These are phyloP conservation scores for Etheostoma perlongum DNA, from an alignment of 2,797 vertebrate genomes.

Conservation along the genomic window DNA sequence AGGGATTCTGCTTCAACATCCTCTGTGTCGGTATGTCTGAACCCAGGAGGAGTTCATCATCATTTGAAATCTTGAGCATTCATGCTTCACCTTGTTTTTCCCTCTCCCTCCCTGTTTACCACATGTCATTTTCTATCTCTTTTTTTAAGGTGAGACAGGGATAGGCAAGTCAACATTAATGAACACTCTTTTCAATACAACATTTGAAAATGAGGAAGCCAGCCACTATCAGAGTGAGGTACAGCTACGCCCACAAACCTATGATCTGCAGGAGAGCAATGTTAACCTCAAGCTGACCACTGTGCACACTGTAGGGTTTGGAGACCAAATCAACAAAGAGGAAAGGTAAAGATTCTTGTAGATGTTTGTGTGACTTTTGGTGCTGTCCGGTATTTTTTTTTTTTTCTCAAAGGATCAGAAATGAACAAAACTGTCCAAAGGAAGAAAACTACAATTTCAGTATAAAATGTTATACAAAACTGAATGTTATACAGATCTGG, in stretches of 20 bases:
- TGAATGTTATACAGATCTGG: background rate
- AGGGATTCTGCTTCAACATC: conserved; percentile 98
- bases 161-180: conserved; percentile 98
- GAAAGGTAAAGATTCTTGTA: conserved; percentile 87
- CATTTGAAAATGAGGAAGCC: conserved; percentile 93
- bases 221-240: conserved; percentile 91
- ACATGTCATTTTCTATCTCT: background rate
- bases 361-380: background rate
- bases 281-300: conserved; percentile 96
- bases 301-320: conserved; percentile 96
- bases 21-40: conserved; percentile 94
- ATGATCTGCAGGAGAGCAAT: conserved; percentile 94
- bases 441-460: background rate
- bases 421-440: background rate
- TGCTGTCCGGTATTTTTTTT: background rate
- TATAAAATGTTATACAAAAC: background rate
- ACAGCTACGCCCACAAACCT: conserved; percentile 88
- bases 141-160: conserved; percentile 91
- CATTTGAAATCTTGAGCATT: background rate
- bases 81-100: background rate
- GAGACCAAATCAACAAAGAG: conserved; percentile 97
- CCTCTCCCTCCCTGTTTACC: background rate
- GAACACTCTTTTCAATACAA: conserved; percentile 97
- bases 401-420: background rate
- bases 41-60: background rate